A percentile compares a stretch with the other conserved stretches of the same genome.
phyloP scores from a whole-genome alignment of 2,888 invertebrate species.

The Andrena camellia region DNA sequence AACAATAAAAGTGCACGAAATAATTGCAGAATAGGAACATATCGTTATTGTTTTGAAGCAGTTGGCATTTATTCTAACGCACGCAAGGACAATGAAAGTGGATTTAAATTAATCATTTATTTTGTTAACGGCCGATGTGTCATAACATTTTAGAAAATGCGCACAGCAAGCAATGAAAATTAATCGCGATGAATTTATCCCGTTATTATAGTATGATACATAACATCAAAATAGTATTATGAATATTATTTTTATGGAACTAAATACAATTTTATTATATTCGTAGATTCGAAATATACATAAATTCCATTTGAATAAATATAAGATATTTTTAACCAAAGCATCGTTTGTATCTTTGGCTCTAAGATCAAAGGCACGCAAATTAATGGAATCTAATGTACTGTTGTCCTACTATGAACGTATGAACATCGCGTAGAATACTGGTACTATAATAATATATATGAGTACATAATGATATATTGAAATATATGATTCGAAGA shows the following conservation, averaged over 20 bases:
- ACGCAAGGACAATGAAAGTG: neutral
- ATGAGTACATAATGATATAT: conserved; percentile 26
- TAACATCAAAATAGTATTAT: conserved; percentile 27
- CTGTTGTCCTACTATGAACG: neutral
- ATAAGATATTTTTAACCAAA: conserved; percentile 26
- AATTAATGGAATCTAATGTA: conserved; percentile 15
- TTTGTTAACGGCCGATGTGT: conserved; percentile 18
- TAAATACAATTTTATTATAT: conserved; percentile 38
- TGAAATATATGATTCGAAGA: conserved; percentile 25
- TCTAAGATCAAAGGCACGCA: conserved; percentile 36
- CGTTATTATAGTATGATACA: conserved; percentile 1
- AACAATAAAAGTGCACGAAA: too few relatives aligned
- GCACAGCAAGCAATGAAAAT: conserved; percentile 4
- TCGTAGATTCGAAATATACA: conserved; percentile 21
- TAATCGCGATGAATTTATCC: conserved; percentile 15
- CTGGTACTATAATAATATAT: conserved; percentile 17
- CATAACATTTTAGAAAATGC: conserved; percentile 1
- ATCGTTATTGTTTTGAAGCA: too few relatives aligned
- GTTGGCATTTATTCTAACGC: too few relatives aligned
- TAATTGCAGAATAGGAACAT: too few relatives aligned
- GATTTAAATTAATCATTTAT: conserved; percentile 29
- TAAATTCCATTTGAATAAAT: conserved; percentile 55
- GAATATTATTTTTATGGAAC: conserved; percentile 19
- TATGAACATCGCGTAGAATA: conserved; percentile 13
- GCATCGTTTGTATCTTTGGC: conserved; percentile 29